Evolutionary conservation across 2,797 vertebrate species (phyloP).

Genomic region (Chlorospingus flavigularis): DNA sequence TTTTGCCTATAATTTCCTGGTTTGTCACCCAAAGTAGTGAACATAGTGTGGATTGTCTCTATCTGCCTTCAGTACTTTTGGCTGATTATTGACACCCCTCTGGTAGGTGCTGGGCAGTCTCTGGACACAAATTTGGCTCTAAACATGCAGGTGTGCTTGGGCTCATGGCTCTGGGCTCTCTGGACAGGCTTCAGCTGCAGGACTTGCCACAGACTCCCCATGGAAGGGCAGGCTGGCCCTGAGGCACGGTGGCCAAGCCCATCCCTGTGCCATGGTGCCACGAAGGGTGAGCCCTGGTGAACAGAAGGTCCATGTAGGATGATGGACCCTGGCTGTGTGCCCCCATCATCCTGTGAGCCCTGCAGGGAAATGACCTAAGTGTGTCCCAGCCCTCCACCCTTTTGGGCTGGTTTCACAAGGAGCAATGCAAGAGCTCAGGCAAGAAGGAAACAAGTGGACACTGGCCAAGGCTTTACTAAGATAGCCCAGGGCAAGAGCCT

Average conservation of each 20-base stretch:
- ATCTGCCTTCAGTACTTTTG: neutral
- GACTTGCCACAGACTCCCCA: accelerated
- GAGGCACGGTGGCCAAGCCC: neutral
- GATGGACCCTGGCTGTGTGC: neutral
- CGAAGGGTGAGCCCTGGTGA: neutral
- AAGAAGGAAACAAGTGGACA: neutral
- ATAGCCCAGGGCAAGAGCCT: neutral
- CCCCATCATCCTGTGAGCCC: neutral
- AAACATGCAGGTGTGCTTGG: neutral
- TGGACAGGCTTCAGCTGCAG: neutral
- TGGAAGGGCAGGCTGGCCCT: neutral
- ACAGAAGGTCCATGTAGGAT: neutral
- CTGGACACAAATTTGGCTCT: neutral
- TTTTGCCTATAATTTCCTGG: neutral
- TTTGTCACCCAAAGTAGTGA: neutral
- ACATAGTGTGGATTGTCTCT: neutral
- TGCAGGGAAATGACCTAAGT: constrained; percentile 9
- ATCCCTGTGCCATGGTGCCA: neutral
- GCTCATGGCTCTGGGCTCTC: neutral
- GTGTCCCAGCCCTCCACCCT: neutral
- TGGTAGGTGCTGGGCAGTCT: neutral
- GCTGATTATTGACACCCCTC: neutral
- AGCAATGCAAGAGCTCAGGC: neutral
- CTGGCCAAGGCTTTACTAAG: neutral
- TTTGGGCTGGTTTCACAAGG: neutral